Conservation (phyloP, 2,113 vertebrate genomes). For the Eira barbara region DNA sequence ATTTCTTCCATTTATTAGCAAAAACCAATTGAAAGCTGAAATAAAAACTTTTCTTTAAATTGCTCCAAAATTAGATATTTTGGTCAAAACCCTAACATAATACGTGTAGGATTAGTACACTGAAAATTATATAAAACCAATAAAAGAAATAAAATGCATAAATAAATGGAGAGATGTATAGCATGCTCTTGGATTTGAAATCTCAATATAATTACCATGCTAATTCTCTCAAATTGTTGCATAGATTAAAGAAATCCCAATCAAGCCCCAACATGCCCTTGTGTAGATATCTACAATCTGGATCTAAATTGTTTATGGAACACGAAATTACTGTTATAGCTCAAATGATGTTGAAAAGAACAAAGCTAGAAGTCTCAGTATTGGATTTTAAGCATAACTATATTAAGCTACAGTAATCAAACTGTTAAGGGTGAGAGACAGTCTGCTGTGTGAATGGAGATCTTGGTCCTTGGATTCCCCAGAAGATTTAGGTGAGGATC, state of each 20-base stretch:
- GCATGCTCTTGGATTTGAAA: not conserved
- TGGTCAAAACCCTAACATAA: not conserved
- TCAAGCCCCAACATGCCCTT: not conserved
- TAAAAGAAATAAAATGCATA: not conserved
- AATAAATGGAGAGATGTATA: not conserved
- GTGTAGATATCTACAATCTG: not conserved
- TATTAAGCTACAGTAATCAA: not conserved
- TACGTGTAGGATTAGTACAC: not conserved
- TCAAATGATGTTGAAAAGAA: not conserved
- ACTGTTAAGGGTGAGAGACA: not conserved
- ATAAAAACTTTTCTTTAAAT: not conserved
- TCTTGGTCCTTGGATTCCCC: not conserved
- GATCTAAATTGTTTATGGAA: not conserved
- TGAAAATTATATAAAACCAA: not conserved
- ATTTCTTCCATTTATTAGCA: not conserved
- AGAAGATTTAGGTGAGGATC: not conserved
- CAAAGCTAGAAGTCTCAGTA: not conserved
- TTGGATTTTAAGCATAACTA: not conserved
- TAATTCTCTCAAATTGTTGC: not conserved
- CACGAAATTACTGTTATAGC: not conserved
- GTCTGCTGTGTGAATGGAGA: not conserved
- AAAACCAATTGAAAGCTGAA: not conserved
- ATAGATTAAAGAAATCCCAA: not conserved
- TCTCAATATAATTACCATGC: not conserved
- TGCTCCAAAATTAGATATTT: not conserved